A percentile compares a stretch with the other conserved stretches of the same genome.
Evolutionary conservation across 2,797 vertebrate genomes (phyloP).

Genomic region (Anguilla anguilla): DNA sequence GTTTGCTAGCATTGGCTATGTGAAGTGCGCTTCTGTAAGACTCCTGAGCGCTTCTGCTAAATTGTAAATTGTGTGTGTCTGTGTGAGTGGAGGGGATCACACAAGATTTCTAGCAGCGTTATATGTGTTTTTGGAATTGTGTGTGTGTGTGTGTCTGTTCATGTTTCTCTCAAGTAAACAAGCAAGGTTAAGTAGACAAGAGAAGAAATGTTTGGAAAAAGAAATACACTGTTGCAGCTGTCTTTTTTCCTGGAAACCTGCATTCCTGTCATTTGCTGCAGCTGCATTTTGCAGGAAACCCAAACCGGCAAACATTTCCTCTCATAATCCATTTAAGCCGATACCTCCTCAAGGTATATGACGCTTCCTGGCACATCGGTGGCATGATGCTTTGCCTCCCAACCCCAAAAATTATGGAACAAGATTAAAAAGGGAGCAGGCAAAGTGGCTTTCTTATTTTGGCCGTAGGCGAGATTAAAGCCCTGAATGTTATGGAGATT

Average conservation of each 20-base stretch:
- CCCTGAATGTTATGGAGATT: conserved; percentile 41
- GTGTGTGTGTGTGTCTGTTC: neutral
- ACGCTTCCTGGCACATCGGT: neutral
- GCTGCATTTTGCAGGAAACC: conserved; percentile 7
- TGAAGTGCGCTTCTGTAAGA: neutral
- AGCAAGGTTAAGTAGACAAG: neutral
- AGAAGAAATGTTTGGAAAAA: too few relatives aligned
- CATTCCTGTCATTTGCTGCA: neutral
- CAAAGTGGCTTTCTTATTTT: conserved; percentile 36
- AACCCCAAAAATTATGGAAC: neutral
- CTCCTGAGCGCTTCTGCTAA: too few relatives aligned
- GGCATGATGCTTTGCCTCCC: neutral
- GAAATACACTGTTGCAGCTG: neutral
- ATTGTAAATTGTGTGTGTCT: neutral
- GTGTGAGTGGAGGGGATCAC: neutral
- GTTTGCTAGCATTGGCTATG: conserved; percentile 37
- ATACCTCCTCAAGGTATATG: conserved; percentile 30
- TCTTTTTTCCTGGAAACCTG: too few relatives aligned
- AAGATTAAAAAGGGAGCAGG: neutral
- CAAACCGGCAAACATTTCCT: conserved; percentile 39
- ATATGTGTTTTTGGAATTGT: neutral
- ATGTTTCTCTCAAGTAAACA: neutral
- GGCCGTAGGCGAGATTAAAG: conserved; percentile 43
- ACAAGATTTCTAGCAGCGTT: conserved; percentile 23
- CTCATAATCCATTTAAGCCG: conserved; percentile 47